Percentiles rank a stretch among this genome's conserved stretches.
phyloP scores from a whole-genome alignment of 1,140 invertebrate genomes.

The Saccostrea cuccullata region DNA sequence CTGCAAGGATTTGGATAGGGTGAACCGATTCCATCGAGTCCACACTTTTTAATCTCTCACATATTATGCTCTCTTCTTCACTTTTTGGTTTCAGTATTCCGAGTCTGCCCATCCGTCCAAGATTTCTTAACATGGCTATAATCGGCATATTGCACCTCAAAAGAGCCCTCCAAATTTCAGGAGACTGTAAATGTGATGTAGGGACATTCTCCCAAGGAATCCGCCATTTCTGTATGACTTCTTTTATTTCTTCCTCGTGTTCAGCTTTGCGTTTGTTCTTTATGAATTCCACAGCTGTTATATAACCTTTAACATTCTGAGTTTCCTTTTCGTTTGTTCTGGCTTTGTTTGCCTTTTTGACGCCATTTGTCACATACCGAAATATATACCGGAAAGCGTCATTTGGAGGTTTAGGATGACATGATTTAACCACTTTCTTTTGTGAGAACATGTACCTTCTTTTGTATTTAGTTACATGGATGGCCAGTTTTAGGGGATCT shows the following conservation, averaged over 20 bases:
- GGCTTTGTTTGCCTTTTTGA: not conserved
- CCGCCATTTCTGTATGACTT: not conserved
- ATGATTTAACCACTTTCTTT: not conserved
- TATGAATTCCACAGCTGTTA: not conserved
- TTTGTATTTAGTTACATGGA: not conserved
- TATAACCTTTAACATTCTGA: not conserved
- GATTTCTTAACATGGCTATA: not conserved
- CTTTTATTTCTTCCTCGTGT: not conserved
- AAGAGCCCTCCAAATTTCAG: slow-evolving; percentile 5
- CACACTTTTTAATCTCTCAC: not conserved
- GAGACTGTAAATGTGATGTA: not conserved
- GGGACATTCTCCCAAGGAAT: not conserved
- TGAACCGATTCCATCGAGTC: not conserved
- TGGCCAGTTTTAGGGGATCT: not conserved
- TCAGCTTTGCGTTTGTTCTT: not conserved
- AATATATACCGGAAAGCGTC: not conserved
- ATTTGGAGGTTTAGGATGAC: not conserved
- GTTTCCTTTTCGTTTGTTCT: not conserved
- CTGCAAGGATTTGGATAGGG: not conserved
- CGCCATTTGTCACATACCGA: not conserved
- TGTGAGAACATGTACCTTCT: not conserved
- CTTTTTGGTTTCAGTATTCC: not conserved
- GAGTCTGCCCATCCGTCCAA: not conserved
- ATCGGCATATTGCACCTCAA: not conserved
- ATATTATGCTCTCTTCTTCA: not conserved